Evolutionary conservation across 2,888 invertebrate genomes (phyloP).

Genomic region (Pseudeuparius sepicola): DNA sequence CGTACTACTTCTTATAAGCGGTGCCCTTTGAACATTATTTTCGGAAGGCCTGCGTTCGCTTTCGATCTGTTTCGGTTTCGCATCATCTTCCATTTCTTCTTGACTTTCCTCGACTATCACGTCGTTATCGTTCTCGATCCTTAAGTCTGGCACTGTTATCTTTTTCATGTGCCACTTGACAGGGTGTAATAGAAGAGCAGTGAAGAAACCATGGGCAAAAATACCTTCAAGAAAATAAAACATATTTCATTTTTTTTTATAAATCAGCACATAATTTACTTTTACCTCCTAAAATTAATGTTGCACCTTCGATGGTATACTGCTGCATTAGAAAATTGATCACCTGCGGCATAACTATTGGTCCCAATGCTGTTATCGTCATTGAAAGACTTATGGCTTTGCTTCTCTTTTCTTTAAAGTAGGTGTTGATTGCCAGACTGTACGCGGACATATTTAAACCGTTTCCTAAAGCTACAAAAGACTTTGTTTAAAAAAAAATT

Average conservation of each 20-base stretch:
- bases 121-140: too few relatives aligned
- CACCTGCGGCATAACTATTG: constrained; percentile 54
- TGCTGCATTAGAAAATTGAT: constrained; percentile 46
- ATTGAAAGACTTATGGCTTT: constrained; percentile 53
- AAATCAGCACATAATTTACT: too few relatives aligned
- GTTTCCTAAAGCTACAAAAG: constrained; percentile 50
- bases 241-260: too few relatives aligned
- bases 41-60: too few relatives aligned
- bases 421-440: constrained; percentile 54
- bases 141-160: too few relatives aligned
- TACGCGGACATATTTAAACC: constrained; percentile 51
- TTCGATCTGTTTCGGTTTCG: constrained; percentile 7
- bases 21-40: neutral
- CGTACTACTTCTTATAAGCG: too few relatives aligned
- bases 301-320: constrained; percentile 51
- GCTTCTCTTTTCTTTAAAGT: constrained; percentile 51
- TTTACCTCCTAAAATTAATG: constrained; percentile 51
- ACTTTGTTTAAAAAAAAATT: neutral
- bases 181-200: constrained; percentile 53
- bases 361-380: constrained; percentile 56
- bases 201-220: constrained; percentile 47
- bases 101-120: constrained; percentile 10
- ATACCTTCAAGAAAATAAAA: constrained; percentile 13
- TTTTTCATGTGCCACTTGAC: constrained; percentile 62
- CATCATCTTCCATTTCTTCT: constrained; percentile 12